Conservation (phyloP, 2,888 invertebrate species). For the Cantharis lateralis region DNA sequence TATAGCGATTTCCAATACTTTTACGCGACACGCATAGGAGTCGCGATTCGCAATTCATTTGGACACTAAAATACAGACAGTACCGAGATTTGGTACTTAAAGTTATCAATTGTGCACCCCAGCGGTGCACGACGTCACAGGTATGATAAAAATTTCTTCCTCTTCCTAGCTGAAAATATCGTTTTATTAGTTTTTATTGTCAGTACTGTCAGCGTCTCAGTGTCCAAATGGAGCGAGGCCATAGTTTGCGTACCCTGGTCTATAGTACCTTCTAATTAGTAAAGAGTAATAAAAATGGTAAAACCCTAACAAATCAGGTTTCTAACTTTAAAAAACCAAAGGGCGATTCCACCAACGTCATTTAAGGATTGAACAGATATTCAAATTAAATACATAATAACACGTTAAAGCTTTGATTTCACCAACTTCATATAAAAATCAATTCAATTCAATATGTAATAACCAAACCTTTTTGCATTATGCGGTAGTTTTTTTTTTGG, state of each 20-base stretch:
- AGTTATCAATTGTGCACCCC: too few relatives aligned
- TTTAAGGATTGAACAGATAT: not conserved
- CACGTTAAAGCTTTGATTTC: too few relatives aligned
- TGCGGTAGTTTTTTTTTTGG: too few relatives aligned
- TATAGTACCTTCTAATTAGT: not conserved
- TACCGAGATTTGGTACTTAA: not conserved
- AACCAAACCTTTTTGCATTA: too few relatives aligned
- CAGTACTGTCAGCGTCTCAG: not conserved
- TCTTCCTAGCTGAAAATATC: not conserved
- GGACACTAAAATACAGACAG: not conserved
- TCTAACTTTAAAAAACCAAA: not conserved
- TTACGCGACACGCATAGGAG: not conserved
- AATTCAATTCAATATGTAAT: too few relatives aligned
- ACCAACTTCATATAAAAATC: too few relatives aligned
- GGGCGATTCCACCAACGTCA: too few relatives aligned
- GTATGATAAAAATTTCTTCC: not conserved
- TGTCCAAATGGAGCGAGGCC: not conserved
- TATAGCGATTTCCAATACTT: not conserved
- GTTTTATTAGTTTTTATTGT: not conserved
- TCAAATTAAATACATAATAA: not conserved
- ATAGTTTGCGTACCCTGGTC: not conserved
- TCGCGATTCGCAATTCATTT: not conserved
- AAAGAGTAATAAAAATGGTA: not conserved
- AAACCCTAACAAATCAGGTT: not conserved
- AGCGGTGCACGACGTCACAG: not conserved